Percentiles rank a stretch among this genome's conserved stretches.
Evolutionary conservation across 37 sponge, comb jelly and placozoan genomes (phyloP).

Genomic region (Spongilla lacustris): DNA sequence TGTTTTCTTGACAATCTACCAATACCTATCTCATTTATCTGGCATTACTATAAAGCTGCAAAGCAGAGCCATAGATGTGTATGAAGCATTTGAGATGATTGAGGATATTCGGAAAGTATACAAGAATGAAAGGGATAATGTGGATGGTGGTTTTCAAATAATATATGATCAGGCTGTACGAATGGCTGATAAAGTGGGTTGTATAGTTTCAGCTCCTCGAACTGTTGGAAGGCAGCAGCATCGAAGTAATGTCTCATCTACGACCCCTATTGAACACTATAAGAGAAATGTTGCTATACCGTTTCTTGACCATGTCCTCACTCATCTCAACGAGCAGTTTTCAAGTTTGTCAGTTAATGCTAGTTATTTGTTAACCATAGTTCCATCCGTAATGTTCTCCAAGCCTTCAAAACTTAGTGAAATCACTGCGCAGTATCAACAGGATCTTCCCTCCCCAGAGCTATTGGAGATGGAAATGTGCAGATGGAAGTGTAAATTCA

Average conservation of each 20-base stretch:
- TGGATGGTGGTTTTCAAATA: not conserved
- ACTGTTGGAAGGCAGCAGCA: slow-evolving; percentile 9
- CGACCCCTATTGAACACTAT: slow-evolving; percentile 33
- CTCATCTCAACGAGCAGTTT: slow-evolving; percentile 9
- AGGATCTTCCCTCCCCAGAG: slow-evolving; percentile 53
- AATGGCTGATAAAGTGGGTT: too few species aligned
- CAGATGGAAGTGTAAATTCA: slow-evolving; percentile 35
- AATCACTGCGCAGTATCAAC: not conserved
- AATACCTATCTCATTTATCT: too few species aligned
- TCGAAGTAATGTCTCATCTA: slow-evolving; percentile 34
- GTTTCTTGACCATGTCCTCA: slow-evolving; percentile 34
- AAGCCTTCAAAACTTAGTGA: not conserved
- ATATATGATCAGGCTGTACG: not conserved
- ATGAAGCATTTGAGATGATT: slow-evolving; percentile 44
- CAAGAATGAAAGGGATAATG: slow-evolving; percentile 4
- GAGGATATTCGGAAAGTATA: not conserved
- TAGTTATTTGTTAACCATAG: slow-evolving; percentile 25
- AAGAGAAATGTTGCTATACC: slow-evolving; percentile 44
- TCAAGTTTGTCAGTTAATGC: slow-evolving; percentile 14
- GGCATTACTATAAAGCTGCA: too few species aligned
- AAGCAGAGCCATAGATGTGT: slow-evolving; percentile 39
- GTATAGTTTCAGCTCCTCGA: too few species aligned
- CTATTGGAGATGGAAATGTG: slow-evolving; percentile 8
- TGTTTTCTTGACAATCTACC: too few species aligned
- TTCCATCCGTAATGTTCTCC: slow-evolving; percentile 23